phyloP scores from a whole-genome alignment of 2,113 vertebrate genomes.

The Hyperopisus bebe region DNA sequence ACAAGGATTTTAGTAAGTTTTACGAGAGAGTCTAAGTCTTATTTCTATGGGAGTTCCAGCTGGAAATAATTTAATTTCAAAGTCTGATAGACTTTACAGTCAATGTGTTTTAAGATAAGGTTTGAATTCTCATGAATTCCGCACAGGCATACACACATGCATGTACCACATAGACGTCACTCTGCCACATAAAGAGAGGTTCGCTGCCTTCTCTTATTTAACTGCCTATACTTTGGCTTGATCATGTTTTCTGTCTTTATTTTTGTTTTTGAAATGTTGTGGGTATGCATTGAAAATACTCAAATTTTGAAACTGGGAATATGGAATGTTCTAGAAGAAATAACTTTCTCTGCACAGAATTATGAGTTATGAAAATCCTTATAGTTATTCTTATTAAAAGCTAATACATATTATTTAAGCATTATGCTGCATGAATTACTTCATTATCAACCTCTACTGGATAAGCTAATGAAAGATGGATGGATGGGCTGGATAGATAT shows the following conservation, averaged over 20 bases:
- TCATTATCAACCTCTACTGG: neutral
- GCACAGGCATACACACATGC: neutral
- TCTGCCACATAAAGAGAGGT: neutral
- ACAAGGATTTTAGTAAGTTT: neutral
- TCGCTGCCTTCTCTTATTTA: neutral
- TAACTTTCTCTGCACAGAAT: neutral
- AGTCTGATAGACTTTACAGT: conserved; percentile 1
- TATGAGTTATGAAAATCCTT: neutral
- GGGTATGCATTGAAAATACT: neutral
- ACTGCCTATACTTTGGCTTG: neutral
- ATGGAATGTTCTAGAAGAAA: neutral
- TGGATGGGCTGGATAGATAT: neutral
- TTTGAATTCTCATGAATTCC: neutral
- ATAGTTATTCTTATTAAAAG: neutral
- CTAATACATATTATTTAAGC: neutral
- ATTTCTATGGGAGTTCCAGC: neutral
- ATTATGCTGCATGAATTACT: neutral
- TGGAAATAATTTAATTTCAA: neutral
- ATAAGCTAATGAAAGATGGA: neutral
- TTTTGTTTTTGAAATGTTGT: neutral
- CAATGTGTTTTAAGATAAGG: neutral
- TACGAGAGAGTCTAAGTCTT: neutral
- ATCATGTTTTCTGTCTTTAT: neutral
- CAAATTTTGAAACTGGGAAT: neutral
- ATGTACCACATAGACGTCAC: neutral